Percentiles rank a stretch among this genome's conserved stretches.
Evolutionary conservation across 2,113 vertebrate genomes (phyloP).

Genomic region (Eublepharis macularius): DNA sequence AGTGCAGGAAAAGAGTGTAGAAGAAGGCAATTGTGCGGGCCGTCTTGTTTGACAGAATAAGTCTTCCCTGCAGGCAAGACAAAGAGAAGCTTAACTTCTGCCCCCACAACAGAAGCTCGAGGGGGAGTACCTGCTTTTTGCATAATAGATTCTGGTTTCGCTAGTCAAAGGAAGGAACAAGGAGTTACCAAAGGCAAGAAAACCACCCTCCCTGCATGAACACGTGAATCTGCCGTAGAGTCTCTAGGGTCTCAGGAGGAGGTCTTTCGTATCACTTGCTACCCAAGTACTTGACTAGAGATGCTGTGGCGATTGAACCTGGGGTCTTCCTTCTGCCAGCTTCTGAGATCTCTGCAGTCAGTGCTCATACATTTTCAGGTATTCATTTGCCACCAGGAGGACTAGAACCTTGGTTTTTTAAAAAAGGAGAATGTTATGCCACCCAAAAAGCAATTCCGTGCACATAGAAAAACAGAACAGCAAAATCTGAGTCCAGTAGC

Average conservation of each 20-base stretch:
- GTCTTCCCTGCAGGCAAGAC: constrained; percentile 78
- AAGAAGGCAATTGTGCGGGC: constrained; percentile 96
- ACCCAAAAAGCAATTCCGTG: no score
- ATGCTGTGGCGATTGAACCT: no score
- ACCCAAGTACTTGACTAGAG: no score
- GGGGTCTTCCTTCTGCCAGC: background rate
- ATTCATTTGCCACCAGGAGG: background rate
- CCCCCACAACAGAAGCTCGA: rapidly evolving
- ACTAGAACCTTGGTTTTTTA: background rate
- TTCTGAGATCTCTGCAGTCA: background rate
- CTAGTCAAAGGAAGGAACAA: background rate
- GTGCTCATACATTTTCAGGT: background rate
- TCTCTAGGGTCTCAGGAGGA: no score
- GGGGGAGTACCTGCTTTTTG: no score
- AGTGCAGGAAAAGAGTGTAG: constrained; percentile 94
- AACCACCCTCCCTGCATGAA: no score
- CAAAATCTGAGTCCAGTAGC: no score
- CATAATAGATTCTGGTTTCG: no score
- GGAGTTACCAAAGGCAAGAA: background rate
- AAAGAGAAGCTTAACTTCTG: background rate
- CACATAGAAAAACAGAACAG: no score
- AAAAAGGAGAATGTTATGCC: background rate
- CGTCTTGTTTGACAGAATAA: constrained; percentile 93
- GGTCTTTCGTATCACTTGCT: no score
- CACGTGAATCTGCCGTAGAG: no score